Evolutionary conservation across 2,797 vertebrate genomes (phyloP).

Genomic region (Ataeniobius toweri): DNA sequence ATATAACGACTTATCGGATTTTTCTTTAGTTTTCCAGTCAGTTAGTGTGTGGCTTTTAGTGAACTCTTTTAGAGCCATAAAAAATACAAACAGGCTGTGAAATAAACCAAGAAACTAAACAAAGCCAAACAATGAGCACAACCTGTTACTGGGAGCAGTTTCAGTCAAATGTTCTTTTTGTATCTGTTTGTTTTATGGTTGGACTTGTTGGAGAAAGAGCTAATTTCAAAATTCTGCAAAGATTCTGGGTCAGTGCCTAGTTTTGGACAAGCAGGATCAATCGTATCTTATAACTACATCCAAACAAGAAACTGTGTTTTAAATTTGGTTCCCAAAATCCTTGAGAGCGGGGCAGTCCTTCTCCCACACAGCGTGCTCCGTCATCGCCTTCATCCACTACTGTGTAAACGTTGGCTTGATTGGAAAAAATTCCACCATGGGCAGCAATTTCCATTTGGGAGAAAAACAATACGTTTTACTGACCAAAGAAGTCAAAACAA

Average conservation of each 20-base stretch:
- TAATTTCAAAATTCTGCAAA: constrained; percentile 20
- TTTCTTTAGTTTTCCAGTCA: constrained; percentile 5
- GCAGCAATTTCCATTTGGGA: constrained; percentile 41
- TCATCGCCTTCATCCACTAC: constrained; percentile 70
- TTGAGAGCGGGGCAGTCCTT: constrained; percentile 59
- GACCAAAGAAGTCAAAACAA: constrained; percentile 49
- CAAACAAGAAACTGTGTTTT: constrained; percentile 79
- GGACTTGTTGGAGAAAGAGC: not conserved
- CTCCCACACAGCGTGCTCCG: constrained; percentile 57
- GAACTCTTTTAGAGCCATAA: constrained; percentile 15
- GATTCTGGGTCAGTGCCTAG: constrained; percentile 31
- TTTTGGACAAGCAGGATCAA: constrained; percentile 43
- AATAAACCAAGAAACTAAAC: constrained; percentile 36
- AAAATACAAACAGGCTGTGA: constrained; percentile 25
- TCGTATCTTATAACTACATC: constrained; percentile 65
- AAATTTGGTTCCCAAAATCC: constrained; percentile 64
- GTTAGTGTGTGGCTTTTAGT: constrained; percentile 11
- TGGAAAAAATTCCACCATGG: constrained; percentile 55
- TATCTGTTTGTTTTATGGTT: not conserved
- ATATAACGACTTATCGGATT: not conserved
- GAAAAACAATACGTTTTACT: constrained; percentile 37
- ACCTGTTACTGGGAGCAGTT: constrained; percentile 27
- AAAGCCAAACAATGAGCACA: constrained; percentile 49
- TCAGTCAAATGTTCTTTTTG: constrained; percentile 2
- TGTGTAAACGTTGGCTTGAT: constrained; percentile 61